Base-by-base conservation (phyloP, 1,140 invertebrate species). In the Pantala flavescens region DNA sequence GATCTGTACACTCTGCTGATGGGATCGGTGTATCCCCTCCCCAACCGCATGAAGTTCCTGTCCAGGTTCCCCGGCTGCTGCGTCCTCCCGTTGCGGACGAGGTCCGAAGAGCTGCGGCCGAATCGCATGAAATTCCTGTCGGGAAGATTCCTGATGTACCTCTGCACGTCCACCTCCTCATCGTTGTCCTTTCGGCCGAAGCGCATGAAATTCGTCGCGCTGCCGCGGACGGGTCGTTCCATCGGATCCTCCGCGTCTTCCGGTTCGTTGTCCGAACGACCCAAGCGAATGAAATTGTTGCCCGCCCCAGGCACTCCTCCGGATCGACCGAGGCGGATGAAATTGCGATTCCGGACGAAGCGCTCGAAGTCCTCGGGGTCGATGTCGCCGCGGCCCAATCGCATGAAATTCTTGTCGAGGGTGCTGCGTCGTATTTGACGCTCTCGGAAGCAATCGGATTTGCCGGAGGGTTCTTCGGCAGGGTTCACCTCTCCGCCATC, bases 381-480 rank as follows among this genome's bases (percentile, higher is more conserved):
- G 49, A 3, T 16, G 11, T n/a, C 42, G 19, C 76, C 73, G 0
- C 78, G 74, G 16, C 78, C 78, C 10, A 79, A 74, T 24, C 78
- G 76, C 28, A 79, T 79, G 24, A 79, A 79, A 70, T 79, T 79
- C 23, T 76, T 78, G 70, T 75, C 74, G 36, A 63, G 49, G 49
- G 5, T 21, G 49, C 49, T 63, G 49, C 49, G 49, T 16, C 49
- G 49, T 3, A 21, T 63, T 36, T 2, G 3, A 2, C 28, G 28
- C 28, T 36, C 28, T 36, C 28, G 28, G 28, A 36, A 36, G 28
- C 28, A 36, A 9, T 36, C 28, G 2, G 28, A 36, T 36, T 9
- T 36, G 28, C 3, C 28, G 9, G 28, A 36, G 28, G 28, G 28
- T 9, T 36, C 28, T 36, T 36, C 28, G 9, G 3, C 28, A 2